Conservation (phyloP, 1,140 invertebrate genomes). For the Campodea augens region DNA sequence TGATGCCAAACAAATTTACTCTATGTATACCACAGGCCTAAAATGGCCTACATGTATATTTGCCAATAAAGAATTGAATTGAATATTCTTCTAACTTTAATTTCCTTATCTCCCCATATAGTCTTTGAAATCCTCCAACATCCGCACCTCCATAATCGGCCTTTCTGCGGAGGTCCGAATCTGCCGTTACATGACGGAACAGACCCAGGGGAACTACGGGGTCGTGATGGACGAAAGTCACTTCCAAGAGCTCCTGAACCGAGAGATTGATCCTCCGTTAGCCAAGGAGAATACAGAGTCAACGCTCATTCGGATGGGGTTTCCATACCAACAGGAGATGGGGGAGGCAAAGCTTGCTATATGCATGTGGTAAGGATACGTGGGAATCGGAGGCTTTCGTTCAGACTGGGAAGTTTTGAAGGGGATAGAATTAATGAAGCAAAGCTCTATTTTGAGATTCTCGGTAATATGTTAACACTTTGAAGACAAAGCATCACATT, state of each 20-base stretch:
- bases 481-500: not conserved
- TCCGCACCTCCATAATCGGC: slow-evolving; percentile 86
- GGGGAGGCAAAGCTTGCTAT: slow-evolving; percentile 49
- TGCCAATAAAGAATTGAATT: no score
- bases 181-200: slow-evolving; percentile 60
- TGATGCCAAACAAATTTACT: no score
- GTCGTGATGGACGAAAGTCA: slow-evolving; percentile 83
- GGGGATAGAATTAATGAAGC: slow-evolving; percentile 1
- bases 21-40: no score
- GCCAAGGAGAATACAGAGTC: slow-evolving; percentile 44
- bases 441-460: not conserved
- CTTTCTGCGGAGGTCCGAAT: slow-evolving; percentile 86
- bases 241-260: slow-evolving; percentile 48
- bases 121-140: no score
- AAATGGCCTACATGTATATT: no score
- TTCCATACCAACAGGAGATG: slow-evolving; percentile 42
- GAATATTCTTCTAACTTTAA: no score
- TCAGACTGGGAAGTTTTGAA: no score
- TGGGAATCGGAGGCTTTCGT: no score
- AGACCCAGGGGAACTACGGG: slow-evolving; percentile 67
- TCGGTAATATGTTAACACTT: not conserved
- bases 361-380: slow-evolving; percentile 58
- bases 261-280: slow-evolving; percentile 62
- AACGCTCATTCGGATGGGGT: slow-evolving; percentile 82
- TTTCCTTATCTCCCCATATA: no score